phyloP scores from a whole-genome alignment of 2,113 vertebrate species.

The Phoenicopterus ruber region DNA sequence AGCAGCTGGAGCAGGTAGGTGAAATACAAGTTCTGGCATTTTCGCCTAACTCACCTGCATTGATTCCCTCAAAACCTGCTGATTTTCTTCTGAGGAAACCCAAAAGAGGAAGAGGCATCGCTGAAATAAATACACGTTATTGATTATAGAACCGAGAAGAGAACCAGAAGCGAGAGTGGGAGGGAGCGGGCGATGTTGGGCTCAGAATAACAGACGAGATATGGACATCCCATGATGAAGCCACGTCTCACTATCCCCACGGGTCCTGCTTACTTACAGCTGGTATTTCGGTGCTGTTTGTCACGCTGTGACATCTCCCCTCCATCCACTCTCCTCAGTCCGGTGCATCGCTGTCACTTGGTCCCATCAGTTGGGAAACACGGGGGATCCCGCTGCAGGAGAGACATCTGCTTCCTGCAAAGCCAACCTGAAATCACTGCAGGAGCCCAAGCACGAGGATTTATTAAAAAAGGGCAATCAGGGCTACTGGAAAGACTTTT shows the following conservation, averaged over 20 bases:
- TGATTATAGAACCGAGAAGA: background rate
- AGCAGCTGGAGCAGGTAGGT: background rate
- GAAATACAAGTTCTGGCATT: background rate
- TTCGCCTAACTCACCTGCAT: background rate
- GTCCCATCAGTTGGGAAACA: background rate
- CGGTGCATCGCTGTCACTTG: background rate
- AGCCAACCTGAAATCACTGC: background rate
- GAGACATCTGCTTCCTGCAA: background rate
- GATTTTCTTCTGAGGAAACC: background rate
- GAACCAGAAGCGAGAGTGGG: background rate
- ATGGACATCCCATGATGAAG: background rate
- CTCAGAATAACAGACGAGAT: background rate
- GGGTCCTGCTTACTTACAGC: background rate
- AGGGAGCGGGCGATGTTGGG: accelerated
- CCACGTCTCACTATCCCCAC: background rate
- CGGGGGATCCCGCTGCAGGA: background rate
- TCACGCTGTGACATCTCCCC: accelerated
- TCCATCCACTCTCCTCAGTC: background rate
- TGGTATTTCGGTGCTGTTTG: accelerated
- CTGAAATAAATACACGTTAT: background rate
- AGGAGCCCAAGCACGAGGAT: background rate
- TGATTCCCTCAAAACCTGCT: background rate
- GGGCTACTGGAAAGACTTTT: background rate
- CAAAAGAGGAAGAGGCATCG: background rate
- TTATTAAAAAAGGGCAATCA: background rate